Evolutionary conservation across 2,797 vertebrate species (phyloP).

Genomic region (Falco cherrug): DNA sequence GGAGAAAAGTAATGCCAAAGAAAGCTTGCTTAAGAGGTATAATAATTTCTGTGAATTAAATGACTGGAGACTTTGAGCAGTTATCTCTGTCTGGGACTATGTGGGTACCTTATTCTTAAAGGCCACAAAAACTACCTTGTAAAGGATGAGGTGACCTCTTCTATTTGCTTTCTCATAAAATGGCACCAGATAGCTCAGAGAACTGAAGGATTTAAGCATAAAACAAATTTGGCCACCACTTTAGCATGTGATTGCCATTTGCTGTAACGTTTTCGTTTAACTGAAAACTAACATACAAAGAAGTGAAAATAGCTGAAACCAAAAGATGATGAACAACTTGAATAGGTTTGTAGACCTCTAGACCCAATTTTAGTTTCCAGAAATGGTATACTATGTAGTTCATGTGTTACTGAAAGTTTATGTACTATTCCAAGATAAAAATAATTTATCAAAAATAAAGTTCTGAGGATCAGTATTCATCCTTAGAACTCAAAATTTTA

Average conservation of each 20-base stretch:
- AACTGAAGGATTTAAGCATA: neutral
- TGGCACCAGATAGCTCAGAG: neutral
- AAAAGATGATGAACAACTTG: neutral
- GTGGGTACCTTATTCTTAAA: neutral
- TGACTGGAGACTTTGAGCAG: neutral
- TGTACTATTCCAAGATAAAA: neutral
- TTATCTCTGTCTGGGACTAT: neutral
- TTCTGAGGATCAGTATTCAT: neutral
- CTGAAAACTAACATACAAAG: neutral
- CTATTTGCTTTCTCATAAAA: neutral
- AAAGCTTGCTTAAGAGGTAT: neutral
- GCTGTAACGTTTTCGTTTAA: neutral
- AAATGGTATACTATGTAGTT: neutral
- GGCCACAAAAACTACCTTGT: neutral
- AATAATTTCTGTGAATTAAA: neutral
- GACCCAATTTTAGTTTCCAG: neutral
- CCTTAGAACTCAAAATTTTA: neutral
- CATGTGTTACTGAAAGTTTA: fast-evolving
- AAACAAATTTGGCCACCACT: neutral
- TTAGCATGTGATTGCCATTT: neutral
- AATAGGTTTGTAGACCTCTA: neutral
- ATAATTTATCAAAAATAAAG: neutral
- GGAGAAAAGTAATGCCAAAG: neutral
- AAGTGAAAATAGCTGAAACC: neutral
- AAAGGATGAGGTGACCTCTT: neutral